Conservation (phyloP, 2,888 invertebrate genomes). For the Apotomis turbidana region DNA sequence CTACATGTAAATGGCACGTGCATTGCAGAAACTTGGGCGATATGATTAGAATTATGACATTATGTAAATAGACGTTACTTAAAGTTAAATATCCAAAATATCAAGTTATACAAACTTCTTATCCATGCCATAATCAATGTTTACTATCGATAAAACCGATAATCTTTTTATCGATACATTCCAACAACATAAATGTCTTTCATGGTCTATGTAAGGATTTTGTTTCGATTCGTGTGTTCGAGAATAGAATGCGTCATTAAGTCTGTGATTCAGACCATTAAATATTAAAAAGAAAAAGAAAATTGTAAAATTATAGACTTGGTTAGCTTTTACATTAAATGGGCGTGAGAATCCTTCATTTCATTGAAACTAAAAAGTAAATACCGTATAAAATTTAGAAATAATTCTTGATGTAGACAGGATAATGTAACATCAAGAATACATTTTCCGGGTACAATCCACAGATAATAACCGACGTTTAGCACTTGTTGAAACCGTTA, state of each 20-base stretch:
- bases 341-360: slow-evolving; percentile 22
- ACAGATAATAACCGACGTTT: slow-evolving; percentile 9
- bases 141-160: slow-evolving; percentile 36
- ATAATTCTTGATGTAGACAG: slow-evolving; percentile 1
- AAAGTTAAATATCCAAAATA: slow-evolving; percentile 26
- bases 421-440: not conserved
- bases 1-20: no score
- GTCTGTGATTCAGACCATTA: slow-evolving; percentile 32
- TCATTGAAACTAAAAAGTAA: slow-evolving; percentile 1
- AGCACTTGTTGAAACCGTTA: slow-evolving; percentile 21
- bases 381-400: not conserved
- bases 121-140: slow-evolving; percentile 33
- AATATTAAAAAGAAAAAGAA: slow-evolving; percentile 27
- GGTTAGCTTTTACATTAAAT: slow-evolving; percentile 23
- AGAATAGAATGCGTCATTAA: slow-evolving; percentile 35
- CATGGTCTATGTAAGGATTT: slow-evolving; percentile 21
- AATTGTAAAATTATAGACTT: slow-evolving; percentile 31
- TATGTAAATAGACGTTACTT: slow-evolving; percentile 32
- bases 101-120: slow-evolving; percentile 21
- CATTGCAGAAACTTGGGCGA: not conserved
- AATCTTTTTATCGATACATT: slow-evolving; percentile 32
- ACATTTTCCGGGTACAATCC: slow-evolving; percentile 16
- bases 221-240: slow-evolving; percentile 29
- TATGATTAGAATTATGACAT: slow-evolving; percentile 24
- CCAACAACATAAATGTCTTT: slow-evolving; percentile 31